Evolutionary conservation across 2,797 vertebrate species (phyloP).

Genomic region (Mallotus villosus): DNA sequence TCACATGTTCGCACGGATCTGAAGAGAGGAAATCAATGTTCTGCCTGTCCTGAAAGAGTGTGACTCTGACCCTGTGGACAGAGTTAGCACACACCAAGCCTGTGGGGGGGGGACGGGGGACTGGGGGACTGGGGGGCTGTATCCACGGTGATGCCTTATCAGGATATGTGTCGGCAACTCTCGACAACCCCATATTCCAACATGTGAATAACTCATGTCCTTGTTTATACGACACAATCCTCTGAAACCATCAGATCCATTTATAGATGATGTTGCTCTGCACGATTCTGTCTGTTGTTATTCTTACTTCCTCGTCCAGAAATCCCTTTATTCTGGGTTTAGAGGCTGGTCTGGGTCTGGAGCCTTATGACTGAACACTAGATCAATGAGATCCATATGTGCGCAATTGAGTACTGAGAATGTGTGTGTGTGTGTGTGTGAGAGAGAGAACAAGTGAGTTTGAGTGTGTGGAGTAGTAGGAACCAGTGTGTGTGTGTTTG

Average conservation of each 20-base stretch:
- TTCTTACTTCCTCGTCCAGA: neutral
- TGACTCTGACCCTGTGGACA: too few species aligned
- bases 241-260: neutral
- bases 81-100: too few species aligned
- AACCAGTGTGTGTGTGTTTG: neutral
- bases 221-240: slow-evolving; percentile 1
- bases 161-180: slow-evolving; percentile 1
- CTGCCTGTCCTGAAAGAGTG: too few species aligned
- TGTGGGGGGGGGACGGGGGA: too few species aligned
- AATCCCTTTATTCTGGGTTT: slow-evolving; percentile 1
- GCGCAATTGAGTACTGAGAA: neutral
- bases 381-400: slow-evolving; percentile 1
- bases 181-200: neutral
- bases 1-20: too few species aligned
- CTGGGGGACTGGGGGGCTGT: too few species aligned
- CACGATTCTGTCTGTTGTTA: neutral
- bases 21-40: too few species aligned
- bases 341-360: neutral
- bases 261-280: slow-evolving; percentile 2
- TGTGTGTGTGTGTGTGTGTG: neutral
- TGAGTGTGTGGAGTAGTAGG: neutral
- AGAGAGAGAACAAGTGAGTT: slow-evolving; percentile 3
- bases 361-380: slow-evolving; percentile 7
- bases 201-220: neutral
- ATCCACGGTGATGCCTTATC: neutral